Conservation (phyloP, 2,888 invertebrate species). For the Pyralis farinalis region DNA sequence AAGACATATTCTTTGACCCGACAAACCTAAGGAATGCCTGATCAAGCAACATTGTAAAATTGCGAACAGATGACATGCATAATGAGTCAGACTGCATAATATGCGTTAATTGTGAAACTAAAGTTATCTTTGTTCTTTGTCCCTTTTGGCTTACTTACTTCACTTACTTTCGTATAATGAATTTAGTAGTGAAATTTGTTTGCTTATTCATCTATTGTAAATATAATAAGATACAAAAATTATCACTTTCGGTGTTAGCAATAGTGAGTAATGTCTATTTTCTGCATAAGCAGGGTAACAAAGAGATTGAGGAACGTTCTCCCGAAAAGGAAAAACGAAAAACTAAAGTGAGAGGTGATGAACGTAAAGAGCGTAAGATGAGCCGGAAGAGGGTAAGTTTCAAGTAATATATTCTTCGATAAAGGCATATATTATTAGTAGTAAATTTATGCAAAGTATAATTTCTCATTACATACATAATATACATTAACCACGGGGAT, state of each 20-base stretch:
- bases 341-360: constrained; percentile 69
- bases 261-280: constrained; percentile 31
- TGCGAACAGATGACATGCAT: no score
- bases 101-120: constrained; percentile 6
- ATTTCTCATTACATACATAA: no score
- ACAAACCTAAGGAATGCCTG: no score
- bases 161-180: background rate
- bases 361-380: constrained; percentile 89
- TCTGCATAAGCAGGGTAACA: constrained; percentile 74
- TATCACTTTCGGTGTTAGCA: background rate
- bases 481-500: no score
- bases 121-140: constrained; percentile 47
- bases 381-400: constrained; percentile 87
- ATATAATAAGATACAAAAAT: background rate
- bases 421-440: no score
- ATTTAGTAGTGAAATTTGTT: background rate
- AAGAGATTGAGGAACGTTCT: constrained; percentile 80
- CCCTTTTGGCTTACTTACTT: constrained; percentile 51
- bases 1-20: no score
- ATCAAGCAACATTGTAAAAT: no score
- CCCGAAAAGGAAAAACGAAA: constrained; percentile 90
- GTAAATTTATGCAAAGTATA: no score
- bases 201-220: background rate
- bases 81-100: background rate
- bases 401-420: background rate